Base-by-base conservation (phyloP, 2,797 vertebrate species). In the Oceanodroma leucorhoa region DNA sequence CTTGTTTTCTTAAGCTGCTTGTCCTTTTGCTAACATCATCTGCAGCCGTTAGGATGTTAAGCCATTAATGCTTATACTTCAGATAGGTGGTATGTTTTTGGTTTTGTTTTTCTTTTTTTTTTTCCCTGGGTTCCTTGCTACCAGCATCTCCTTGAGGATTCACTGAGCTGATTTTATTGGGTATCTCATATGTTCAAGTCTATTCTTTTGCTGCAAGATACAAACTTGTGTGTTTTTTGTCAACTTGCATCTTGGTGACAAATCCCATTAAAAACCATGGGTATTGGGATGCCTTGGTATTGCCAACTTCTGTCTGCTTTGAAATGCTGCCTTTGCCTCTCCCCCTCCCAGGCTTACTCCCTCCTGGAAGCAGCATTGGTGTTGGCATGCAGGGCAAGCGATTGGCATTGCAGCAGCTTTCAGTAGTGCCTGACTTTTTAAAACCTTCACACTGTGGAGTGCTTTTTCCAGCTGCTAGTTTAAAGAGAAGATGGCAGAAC, bases 111-210 rank as follows among this genome's bases (percentile, higher is more conserved):
- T n/a, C 40, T 14, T 6, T 9, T 16, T 41, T 53, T 41, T 45
- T 12, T 1, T 0, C 7, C 3, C 8, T 2, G 2, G 5, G 7
- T 38, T 65, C 19, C 26, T 76, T 1, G 0, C 27, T 79, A 34
- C 14, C 45, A 86, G 20, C 19, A 20, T 70, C 38, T 88, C 76
- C n/a, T 75, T 48, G 29, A 89, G 64, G 30, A 84, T 66, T 82
- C 58, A 58, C 19, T 38, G 65, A 78, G 14, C 43, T 79, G 40
- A 40, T 86, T 73, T 69, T 65, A 43, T 16, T 51, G 11, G 13
- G 5, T 45, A 3, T 48, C 40, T 87, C 15, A 5, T 36, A 43
- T 14, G 20, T 82, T 41, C 43, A 53, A 21, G 9, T 55, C 14
- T 60, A 1, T 34, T 36, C 23, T 81, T 73, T 71, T 45, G 0